Evolutionary conservation across 1,140 invertebrate species (phyloP).

Genomic region (Zaprionus tsacasi): DNA sequence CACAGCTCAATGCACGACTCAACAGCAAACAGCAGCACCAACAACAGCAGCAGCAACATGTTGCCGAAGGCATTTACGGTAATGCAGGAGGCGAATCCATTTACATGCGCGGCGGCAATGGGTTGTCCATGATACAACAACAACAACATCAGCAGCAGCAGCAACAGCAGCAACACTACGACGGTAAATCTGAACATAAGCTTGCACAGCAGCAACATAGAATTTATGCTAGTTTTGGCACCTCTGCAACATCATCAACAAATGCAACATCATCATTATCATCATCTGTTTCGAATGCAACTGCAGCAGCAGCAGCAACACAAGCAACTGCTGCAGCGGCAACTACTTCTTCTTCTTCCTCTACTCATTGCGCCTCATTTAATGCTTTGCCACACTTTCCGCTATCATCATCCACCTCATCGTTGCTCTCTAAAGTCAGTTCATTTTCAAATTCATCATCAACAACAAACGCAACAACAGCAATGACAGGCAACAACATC

Average conservation of each 20-base stretch:
- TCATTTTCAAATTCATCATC: slow-evolving; percentile 72
- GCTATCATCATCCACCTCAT: slow-evolving; percentile 81
- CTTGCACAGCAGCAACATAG: slow-evolving; percentile 71
- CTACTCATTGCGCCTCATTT: slow-evolving; percentile 39
- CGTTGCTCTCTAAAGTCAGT: slow-evolving; percentile 81
- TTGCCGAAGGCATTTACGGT: slow-evolving; percentile 72
- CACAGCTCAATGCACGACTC: slow-evolving; percentile 82
- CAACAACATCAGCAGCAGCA: slow-evolving; percentile 80
- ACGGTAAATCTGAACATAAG: slow-evolving; percentile 81
- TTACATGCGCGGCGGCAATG: slow-evolving; percentile 65
- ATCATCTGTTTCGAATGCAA: slow-evolving; percentile 40
- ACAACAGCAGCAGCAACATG: slow-evolving; percentile 54
- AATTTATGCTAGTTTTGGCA: slow-evolving; percentile 82
- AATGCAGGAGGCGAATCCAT: slow-evolving; percentile 62
- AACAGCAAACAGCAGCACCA: slow-evolving; percentile 71
- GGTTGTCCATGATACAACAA: slow-evolving; percentile 65
- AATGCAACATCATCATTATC: slow-evolving; percentile 16
- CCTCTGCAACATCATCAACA: slow-evolving; percentile 53
- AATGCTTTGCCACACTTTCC: slow-evolving; percentile 82
- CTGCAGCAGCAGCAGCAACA: slow-evolving; percentile 49
- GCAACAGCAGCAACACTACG: slow-evolving; percentile 82
- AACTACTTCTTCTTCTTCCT: slow-evolving; percentile 25
- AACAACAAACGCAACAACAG: slow-evolving; percentile 44
- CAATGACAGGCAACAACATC: slow-evolving; percentile 48
- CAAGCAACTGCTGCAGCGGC: slow-evolving; percentile 21